A percentile compares a stretch with the other conserved stretches of the same genome.
Evolutionary conservation across 2,797 vertebrate species (phyloP).

Genomic region (Melanotaenia maccullochi): DNA sequence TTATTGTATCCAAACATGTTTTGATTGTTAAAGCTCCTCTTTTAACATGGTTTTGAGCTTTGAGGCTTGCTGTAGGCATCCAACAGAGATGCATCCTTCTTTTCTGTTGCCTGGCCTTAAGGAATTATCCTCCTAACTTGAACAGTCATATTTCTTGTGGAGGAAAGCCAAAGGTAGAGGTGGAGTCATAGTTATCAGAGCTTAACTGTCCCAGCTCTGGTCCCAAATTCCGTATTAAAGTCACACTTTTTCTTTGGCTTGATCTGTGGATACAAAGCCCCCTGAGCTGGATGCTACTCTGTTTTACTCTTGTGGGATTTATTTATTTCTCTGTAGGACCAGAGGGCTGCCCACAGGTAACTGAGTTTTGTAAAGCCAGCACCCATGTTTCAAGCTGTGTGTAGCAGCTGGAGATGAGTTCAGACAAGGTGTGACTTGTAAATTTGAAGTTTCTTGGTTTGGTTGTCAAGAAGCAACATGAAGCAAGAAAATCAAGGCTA

Average conservation of each 20-base stretch:
- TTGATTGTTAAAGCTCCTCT: neutral
- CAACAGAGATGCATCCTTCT: slow-evolving; percentile 4
- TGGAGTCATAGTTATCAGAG: slow-evolving; percentile 25
- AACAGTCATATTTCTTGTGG: slow-evolving; percentile 22
- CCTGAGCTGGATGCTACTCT: slow-evolving; percentile 3
- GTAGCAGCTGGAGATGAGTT: neutral
- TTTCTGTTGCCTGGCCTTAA: slow-evolving; percentile 26
- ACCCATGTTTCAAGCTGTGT: slow-evolving; percentile 3
- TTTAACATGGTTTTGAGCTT: neutral
- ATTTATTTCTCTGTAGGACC: slow-evolving; percentile 11
- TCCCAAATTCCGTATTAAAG: slow-evolving; percentile 17
- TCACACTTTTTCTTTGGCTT: neutral
- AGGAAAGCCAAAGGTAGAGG: neutral
- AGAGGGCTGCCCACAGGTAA: slow-evolving; percentile 19
- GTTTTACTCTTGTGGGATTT: slow-evolving; percentile 6
- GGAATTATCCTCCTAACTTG: slow-evolving; percentile 1
- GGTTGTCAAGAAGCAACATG: neutral
- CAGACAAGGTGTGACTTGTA: slow-evolving; percentile 6
- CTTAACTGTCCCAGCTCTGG: slow-evolving; percentile 23
- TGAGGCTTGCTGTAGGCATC: slow-evolving; percentile 25
- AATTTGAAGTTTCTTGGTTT: slow-evolving; percentile 9
- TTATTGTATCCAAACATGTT: slow-evolving; percentile 13
- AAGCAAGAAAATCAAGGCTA: neutral
- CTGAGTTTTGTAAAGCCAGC: slow-evolving; percentile 14
- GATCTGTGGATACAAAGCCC: slow-evolving; percentile 19